phyloP scores from a whole-genome alignment of 2,888 invertebrate genomes.

The Campaea margaritaria region DNA sequence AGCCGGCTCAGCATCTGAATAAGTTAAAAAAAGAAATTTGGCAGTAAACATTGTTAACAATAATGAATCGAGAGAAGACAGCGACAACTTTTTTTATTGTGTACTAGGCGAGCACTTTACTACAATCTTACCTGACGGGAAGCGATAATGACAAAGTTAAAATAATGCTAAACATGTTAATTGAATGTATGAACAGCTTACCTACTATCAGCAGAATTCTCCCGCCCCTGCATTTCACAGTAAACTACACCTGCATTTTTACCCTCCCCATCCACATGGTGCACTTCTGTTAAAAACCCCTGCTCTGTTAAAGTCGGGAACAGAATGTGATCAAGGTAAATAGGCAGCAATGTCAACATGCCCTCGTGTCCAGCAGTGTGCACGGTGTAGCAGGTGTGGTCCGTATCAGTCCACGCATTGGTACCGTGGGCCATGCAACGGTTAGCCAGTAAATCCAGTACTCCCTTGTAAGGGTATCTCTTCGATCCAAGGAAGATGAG shows the following conservation, averaged over 20 bases:
- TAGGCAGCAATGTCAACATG: slow-evolving; percentile 94
- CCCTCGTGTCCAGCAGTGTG: slow-evolving; percentile 93
- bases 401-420: slow-evolving; percentile 94
- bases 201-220: slow-evolving; percentile 91
- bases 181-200: too few relatives aligned
- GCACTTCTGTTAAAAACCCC: slow-evolving; percentile 95
- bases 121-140: too few relatives aligned
- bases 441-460: slow-evolving; percentile 94
- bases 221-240: slow-evolving; percentile 96
- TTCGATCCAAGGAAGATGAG: slow-evolving; percentile 96
- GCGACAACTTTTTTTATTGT: too few relatives aligned
- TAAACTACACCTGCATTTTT: slow-evolving; percentile 98
- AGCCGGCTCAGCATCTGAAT: too few relatives aligned
- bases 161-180: too few relatives aligned
- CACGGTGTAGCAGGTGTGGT: slow-evolving; percentile 96
- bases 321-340: slow-evolving; percentile 96
- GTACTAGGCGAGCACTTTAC: too few relatives aligned
- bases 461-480: slow-evolving; percentile 95
- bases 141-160: too few relatives aligned
- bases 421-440: slow-evolving; percentile 96
- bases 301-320: slow-evolving; percentile 93
- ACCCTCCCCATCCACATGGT: slow-evolving; percentile 95
- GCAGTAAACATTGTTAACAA: too few relatives aligned
- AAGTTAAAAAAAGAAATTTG: too few relatives aligned
- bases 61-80: too few relatives aligned